A percentile compares a stretch with the other conserved stretches of the same genome.
Evolutionary conservation across 2,797 vertebrate species (phyloP).

Genomic region (Trichosurus vulpecula): DNA sequence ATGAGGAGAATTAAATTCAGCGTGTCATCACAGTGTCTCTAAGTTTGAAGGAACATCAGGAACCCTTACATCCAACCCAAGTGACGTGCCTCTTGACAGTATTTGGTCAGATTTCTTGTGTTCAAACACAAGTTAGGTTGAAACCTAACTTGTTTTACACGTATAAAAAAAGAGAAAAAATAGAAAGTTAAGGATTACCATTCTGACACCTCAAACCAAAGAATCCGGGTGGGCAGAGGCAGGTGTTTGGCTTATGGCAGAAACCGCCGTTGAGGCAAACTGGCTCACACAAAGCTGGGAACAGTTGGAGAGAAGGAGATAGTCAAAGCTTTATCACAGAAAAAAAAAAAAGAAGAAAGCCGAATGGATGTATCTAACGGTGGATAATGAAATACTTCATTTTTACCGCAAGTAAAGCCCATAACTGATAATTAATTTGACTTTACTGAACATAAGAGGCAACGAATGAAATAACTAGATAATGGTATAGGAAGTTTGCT

Average conservation of each 20-base stretch:
- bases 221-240: constrained; percentile 92
- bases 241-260: constrained; percentile 90
- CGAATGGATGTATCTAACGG: not conserved
- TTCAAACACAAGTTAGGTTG: too few relatives aligned
- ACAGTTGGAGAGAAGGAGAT: constrained; percentile 37
- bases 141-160: not conserved
- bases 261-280: constrained; percentile 94
- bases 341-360: constrained; percentile 21
- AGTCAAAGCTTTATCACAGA: constrained; percentile 28
- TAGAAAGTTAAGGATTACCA: constrained; percentile 83
- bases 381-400: constrained; percentile 33
- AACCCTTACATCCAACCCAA: not conserved
- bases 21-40: not conserved
- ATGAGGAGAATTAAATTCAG: not conserved
- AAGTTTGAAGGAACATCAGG: too few relatives aligned
- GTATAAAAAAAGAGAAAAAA: not conserved
- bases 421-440: constrained; percentile 51
- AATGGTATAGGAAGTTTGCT: constrained; percentile 49
- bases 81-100: not conserved
- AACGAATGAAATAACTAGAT: constrained; percentile 33
- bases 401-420: constrained; percentile 60
- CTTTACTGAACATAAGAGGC: constrained; percentile 44
- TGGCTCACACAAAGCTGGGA: constrained; percentile 89
- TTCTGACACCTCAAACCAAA: constrained; percentile 94
- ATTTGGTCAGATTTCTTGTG: not conserved